A percentile compares a stretch with the other conserved stretches of the same genome.
These are phyloP conservation scores for Athene noctua DNA, from an alignment of 2,113 vertebrate genomes.

Conservation along the genomic window DNA sequence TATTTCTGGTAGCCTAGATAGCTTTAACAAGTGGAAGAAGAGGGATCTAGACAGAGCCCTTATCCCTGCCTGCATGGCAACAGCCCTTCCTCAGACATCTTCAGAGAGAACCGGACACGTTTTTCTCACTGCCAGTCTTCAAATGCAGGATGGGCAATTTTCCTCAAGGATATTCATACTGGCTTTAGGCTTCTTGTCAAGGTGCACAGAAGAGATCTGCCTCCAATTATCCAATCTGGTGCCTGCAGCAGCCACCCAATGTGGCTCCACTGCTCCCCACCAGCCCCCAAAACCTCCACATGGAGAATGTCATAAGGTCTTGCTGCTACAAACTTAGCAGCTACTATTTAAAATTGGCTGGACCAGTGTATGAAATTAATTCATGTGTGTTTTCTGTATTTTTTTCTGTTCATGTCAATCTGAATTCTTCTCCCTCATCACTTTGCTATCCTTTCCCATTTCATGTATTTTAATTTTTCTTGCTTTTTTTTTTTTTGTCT, in stretches of 20 bases:
- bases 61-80: neutral
- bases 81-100: neutral
- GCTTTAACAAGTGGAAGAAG: neutral
- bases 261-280: neutral
- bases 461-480: neutral
- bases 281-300: neutral
- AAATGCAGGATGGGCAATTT: neutral
- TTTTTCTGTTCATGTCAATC: neutral
- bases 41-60: neutral
- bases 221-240: neutral
- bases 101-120: neutral
- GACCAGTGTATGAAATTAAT: neutral
- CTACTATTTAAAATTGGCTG: neutral
- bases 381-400: neutral
- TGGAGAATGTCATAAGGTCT: neutral
- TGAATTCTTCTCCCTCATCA: neutral
- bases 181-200: neutral
- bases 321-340: neutral
- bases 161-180: neutral
- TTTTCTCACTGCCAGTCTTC: neutral
- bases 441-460: neutral
- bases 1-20: slow-evolving; percentile 26
- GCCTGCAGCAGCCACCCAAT: neutral
- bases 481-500: neutral
- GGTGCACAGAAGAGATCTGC: neutral